phyloP scores from a whole-genome alignment of 2,888 invertebrate species.

The Sphaeridia pumilis region DNA sequence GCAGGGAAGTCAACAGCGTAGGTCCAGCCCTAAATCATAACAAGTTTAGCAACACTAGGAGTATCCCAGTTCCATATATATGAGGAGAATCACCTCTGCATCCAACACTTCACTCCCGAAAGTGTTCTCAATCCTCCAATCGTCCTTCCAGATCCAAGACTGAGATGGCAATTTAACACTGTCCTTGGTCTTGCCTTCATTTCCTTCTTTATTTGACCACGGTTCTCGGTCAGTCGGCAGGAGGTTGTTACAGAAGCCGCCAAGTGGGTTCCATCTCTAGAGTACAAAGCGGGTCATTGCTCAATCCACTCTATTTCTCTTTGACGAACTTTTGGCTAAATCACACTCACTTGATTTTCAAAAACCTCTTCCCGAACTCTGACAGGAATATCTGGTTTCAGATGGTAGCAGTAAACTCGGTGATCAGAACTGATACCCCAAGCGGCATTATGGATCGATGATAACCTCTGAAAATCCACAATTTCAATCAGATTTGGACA shows the following conservation, averaged over 20 bases:
- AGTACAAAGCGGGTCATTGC: background rate
- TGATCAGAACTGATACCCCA: conserved; percentile 91
- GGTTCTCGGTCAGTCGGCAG: conserved; percentile 78
- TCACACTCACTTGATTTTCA: conserved; percentile 63
- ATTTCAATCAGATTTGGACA: too few relatives aligned
- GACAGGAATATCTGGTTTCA: conserved; percentile 79
- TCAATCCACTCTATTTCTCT: background rate
- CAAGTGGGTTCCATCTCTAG: conserved; percentile 76
- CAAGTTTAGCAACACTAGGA: background rate
- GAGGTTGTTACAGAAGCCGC: conserved; percentile 70
- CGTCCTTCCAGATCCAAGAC: conserved; percentile 95
- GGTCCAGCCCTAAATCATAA: conserved; percentile 67
- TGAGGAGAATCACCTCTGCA: conserved; percentile 53
- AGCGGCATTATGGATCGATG: conserved; percentile 43
- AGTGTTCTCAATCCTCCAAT: conserved; percentile 76
- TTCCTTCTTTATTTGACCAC: conserved; percentile 76
- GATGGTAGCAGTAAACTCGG: conserved; percentile 83
- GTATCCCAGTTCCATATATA: conserved; percentile 1
- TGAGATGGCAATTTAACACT: conserved; percentile 77
- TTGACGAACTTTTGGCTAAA: background rate
- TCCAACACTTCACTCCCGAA: conserved; percentile 75
- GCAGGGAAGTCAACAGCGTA: conserved; percentile 87
- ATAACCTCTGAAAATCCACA: conserved; percentile 24
- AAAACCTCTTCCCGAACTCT: conserved; percentile 78
- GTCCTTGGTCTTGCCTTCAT: conserved; percentile 61